A percentile compares a stretch with the other conserved stretches of the same genome.
Evolutionary conservation across 2,888 invertebrate species (phyloP).

Genomic region (Erynnis tages): DNA sequence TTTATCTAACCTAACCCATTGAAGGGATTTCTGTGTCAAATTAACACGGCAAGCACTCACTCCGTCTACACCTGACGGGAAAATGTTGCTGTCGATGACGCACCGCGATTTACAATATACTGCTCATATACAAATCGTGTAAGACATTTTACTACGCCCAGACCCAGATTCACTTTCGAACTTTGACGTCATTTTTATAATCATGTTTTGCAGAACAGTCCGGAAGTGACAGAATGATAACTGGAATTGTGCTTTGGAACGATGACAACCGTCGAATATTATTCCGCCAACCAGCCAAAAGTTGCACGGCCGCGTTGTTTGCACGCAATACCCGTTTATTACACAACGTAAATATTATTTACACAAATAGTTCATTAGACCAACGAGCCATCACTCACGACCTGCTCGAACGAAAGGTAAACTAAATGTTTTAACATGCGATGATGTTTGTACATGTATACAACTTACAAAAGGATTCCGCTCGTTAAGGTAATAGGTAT

Average conservation of each 20-base stretch:
- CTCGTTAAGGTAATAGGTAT: too few species aligned
- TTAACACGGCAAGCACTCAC: constrained; percentile 43
- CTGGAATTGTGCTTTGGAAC: background rate
- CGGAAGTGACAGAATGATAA: too few species aligned
- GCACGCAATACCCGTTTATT: constrained; percentile 24
- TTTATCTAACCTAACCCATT: too few species aligned
- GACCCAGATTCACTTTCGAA: too few species aligned
- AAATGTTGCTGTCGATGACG: constrained; percentile 43
- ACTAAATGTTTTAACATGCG: constrained; percentile 12
- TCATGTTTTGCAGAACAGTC: too few species aligned
- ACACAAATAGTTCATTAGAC: constrained; percentile 28
- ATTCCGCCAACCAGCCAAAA: constrained; percentile 11
- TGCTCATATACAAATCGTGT: too few species aligned
- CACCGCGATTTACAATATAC: too few species aligned
- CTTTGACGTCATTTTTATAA: too few species aligned
- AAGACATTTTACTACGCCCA: too few species aligned
- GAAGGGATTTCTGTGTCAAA: too few species aligned
- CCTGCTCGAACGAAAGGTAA: constrained; percentile 16
- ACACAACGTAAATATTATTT: constrained; percentile 25
- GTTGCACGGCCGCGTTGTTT: constrained; percentile 12
- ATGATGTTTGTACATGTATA: background rate
- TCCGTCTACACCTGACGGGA: constrained; percentile 42
- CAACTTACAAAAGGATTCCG: too few species aligned
- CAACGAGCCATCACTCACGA: constrained; percentile 24
- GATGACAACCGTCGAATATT: constrained; percentile 5